Evolutionary conservation across 35 echinoderm and acorn worm genomes (phyloP).

Genomic region (Hemicentrotus pulcherrimus): DNA sequence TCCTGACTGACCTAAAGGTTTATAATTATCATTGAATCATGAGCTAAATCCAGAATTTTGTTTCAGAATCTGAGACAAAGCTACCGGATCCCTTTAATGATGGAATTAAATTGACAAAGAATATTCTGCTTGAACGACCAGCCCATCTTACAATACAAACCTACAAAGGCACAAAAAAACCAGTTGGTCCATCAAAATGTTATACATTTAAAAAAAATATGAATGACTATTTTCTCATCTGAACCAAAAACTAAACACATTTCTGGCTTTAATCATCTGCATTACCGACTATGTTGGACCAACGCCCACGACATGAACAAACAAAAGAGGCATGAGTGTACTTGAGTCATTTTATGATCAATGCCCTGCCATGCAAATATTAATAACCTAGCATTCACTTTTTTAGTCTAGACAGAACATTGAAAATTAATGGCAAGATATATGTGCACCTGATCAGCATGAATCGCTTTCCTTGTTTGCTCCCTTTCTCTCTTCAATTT

Average conservation of each 20-base stretch:
- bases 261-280: neutral
- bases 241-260: neutral
- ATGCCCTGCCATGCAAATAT: neutral
- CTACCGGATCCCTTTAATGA: too few species aligned
- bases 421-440: neutral
- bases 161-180: neutral
- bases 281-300: neutral
- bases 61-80: too few species aligned
- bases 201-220: neutral
- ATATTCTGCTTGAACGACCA: neutral
- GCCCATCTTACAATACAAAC: too few species aligned
- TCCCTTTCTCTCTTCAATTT: neutral
- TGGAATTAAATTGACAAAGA: neutral
- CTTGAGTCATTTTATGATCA: neutral
- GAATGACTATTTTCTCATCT: neutral
- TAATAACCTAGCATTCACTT: neutral
- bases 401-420: neutral
- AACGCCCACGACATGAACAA: neutral
- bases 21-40: too few species aligned
- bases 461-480: neutral
- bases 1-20: too few species aligned
- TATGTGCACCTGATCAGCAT: neutral
- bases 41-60: too few species aligned
- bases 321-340: neutral
- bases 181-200: neutral